Conservation (phyloP, 2,888 invertebrate species). For the Rotaria macrura region DNA sequence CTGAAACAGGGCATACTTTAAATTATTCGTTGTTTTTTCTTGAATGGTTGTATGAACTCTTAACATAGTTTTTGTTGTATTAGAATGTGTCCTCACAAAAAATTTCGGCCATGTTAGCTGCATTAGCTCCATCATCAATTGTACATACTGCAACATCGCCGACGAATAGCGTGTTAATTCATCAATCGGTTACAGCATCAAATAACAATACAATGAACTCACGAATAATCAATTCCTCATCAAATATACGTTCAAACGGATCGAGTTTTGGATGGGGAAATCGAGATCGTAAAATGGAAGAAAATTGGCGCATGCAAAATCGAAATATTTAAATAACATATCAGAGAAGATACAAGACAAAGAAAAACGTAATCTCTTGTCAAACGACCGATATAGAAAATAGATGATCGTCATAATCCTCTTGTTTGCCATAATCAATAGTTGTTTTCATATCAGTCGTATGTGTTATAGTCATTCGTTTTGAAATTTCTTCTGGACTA, state of each 20-base stretch:
- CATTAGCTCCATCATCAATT: not conserved
- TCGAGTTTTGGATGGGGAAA: not conserved
- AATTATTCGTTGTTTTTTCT: no score
- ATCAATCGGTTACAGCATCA: not conserved
- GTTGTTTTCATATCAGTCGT: not conserved
- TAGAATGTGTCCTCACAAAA: not conserved
- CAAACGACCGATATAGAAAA: not conserved
- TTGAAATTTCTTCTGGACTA: not conserved
- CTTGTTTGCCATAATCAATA: not conserved
- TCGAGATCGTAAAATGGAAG: not conserved
- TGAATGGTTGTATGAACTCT: no score
- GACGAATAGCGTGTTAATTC: not conserved
- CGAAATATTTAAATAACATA: not conserved
- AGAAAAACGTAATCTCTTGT: not conserved
- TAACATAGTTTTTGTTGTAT: not conserved
- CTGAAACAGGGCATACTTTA: no score
- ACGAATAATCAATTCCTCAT: not conserved
- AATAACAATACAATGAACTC: not conserved
- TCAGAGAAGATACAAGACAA: not conserved
- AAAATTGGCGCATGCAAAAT: not conserved
- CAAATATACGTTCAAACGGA: not conserved
- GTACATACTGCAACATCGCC: not conserved
- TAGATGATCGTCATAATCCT: not conserved
- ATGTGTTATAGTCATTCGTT: not conserved
- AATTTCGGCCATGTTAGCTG: not conserved